A percentile compares a stretch with the other conserved stretches of the same genome.
These are phyloP conservation scores for Pristionchus arcanus DNA, from an alignment of 2,888 invertebrate species.

Conservation along the genomic window DNA sequence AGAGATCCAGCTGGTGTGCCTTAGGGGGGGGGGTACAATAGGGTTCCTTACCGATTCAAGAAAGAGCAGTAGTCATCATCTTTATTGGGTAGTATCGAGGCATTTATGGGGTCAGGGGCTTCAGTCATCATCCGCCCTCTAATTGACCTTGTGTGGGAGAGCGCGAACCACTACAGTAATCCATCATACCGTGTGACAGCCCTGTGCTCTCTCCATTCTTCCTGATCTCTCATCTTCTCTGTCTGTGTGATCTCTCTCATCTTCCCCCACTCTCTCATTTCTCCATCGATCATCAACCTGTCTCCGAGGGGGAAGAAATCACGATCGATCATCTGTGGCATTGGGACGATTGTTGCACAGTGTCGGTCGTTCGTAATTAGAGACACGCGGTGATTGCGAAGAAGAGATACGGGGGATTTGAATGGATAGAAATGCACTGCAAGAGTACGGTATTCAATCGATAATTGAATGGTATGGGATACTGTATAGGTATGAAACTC, in stretches of 20 bases:
- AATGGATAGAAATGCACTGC: neutral
- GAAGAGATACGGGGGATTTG: neutral
- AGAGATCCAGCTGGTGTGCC: neutral
- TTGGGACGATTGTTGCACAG: slow-evolving; percentile 20
- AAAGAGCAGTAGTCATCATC: neutral
- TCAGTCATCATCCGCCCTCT: neutral
- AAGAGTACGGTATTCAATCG: neutral
- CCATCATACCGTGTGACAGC: slow-evolving; percentile 31
- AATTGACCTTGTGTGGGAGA: slow-evolving; percentile 32
- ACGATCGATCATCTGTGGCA: slow-evolving; percentile 23
- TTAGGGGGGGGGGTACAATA: neutral
- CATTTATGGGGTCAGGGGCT: slow-evolving; percentile 50
- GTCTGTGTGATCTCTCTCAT: slow-evolving; percentile 5
- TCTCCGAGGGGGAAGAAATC: slow-evolving; percentile 2
- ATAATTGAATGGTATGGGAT: too few relatives aligned
- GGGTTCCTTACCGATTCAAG: slow-evolving; percentile 28
- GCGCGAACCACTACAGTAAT: slow-evolving; percentile 34
- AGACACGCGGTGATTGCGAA: slow-evolving; percentile 17
- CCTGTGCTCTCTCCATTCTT: neutral
- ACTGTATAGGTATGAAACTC: too few relatives aligned
- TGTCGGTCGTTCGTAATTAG: slow-evolving; percentile 31
- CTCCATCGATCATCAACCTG: slow-evolving; percentile 31
- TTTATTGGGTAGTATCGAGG: slow-evolving; percentile 2
- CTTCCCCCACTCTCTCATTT: neutral
- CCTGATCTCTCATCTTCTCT: slow-evolving; percentile 16